Conservation (phyloP, 2,888 invertebrate species). For the Mesopsocus fuscifrons region DNA sequence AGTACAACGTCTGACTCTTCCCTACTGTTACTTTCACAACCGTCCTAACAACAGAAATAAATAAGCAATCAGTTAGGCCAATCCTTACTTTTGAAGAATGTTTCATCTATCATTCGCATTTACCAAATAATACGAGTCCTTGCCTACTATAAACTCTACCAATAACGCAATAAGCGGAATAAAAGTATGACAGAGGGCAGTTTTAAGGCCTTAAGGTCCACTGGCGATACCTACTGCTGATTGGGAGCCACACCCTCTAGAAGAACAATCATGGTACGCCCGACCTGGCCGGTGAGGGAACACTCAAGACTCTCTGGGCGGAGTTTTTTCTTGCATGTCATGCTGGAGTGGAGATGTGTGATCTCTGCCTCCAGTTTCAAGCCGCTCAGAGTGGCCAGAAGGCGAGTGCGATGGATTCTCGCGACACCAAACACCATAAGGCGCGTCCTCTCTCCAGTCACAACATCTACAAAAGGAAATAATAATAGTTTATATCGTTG, state of each 20-base stretch:
- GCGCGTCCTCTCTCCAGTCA: conserved; percentile 44
- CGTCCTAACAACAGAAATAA: conserved; percentile 48
- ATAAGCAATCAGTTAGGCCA: conserved; percentile 12
- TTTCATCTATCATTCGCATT: too few relatives aligned
- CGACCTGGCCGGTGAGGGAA: conserved; percentile 75
- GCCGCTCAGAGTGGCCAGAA: conserved; percentile 80
- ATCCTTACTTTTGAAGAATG: conserved; percentile 10
- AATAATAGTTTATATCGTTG: too few relatives aligned
- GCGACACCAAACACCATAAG: conserved; percentile 74
- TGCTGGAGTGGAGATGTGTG: conserved; percentile 73
- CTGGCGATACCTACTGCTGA: conserved; percentile 56
- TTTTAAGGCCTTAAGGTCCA: too few relatives aligned
- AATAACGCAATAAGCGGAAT: too few relatives aligned
- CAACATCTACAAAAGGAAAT: conserved; percentile 25
- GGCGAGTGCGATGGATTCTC: conserved; percentile 65
- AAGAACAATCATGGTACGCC: conserved; percentile 77
- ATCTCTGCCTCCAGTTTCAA: conserved; percentile 89
- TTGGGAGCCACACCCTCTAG: conserved; percentile 78
- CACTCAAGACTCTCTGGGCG: conserved; percentile 50
- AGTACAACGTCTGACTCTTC: conserved; percentile 81
- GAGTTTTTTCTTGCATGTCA: conserved; percentile 76
- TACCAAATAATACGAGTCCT: too few relatives aligned
- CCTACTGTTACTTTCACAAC: conserved; percentile 86
- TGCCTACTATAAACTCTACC: too few relatives aligned
- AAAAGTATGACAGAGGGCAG: too few relatives aligned